These are phyloP conservation scores for Sigmodon hispidus DNA, from an alignment of 2,113 vertebrate genomes.

Conservation along the genomic window DNA sequence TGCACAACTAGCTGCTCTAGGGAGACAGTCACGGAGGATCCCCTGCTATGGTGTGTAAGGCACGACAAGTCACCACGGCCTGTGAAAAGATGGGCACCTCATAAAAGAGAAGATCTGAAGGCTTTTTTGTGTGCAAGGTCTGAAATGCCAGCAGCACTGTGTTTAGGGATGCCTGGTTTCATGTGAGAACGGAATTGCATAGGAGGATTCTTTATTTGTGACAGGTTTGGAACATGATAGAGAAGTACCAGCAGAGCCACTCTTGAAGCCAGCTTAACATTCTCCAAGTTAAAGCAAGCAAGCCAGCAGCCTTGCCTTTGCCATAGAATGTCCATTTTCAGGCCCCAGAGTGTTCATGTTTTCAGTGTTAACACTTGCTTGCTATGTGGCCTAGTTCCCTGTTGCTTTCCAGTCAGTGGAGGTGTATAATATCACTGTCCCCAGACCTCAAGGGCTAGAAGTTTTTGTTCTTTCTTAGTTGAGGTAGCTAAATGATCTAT, in stretches of 20 bases:
- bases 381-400: too few relatives aligned
- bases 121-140: background rate
- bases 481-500: background rate
- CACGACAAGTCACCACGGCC: too few relatives aligned
- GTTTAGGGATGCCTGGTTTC: background rate
- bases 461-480: background rate
- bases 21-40: background rate
- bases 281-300: background rate
- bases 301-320: background rate
- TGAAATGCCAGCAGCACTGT: background rate
- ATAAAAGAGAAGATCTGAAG: background rate
- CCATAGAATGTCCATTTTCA: background rate
- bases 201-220: background rate
- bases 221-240: background rate
- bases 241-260: background rate
- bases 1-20: background rate
- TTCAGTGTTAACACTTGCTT: background rate
- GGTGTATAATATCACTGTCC: background rate
- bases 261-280: background rate
- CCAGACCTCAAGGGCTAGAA: background rate
- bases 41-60: background rate
- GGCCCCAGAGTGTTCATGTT: background rate
- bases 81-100: rapidly evolving
- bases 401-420: background rate
- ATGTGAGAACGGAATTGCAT: background rate